phyloP scores from a whole-genome alignment of 2,113 vertebrate species.

The Cyprinodon tularosa region DNA sequence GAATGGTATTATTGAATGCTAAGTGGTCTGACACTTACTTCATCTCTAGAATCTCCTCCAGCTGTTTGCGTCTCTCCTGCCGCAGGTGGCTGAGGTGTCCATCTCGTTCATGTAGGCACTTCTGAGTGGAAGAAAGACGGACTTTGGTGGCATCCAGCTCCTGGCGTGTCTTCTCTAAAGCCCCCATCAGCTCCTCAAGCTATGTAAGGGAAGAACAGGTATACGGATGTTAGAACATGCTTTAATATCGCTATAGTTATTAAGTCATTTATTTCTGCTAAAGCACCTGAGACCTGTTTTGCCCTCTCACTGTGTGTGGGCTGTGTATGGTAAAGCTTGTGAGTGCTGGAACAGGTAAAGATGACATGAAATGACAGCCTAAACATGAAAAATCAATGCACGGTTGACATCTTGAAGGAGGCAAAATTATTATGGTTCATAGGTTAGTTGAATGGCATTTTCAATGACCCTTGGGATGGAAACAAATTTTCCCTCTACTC shows the following conservation, averaged over 20 bases:
- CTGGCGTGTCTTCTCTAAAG: constrained; percentile 92
- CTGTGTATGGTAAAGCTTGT: background rate
- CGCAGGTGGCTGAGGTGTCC: constrained; percentile 88
- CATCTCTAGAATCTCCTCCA: constrained; percentile 97
- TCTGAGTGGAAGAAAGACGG: constrained; percentile 91
- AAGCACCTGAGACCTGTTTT: background rate
- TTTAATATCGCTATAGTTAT: background rate
- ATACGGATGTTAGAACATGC: constrained; percentile 1
- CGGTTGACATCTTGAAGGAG: constrained; percentile 13
- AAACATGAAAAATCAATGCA: constrained; percentile 28
- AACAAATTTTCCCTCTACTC: constrained; percentile 22
- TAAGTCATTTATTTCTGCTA: background rate
- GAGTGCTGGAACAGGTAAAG: constrained; percentile 24
- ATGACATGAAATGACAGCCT: constrained; percentile 33
- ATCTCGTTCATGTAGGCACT: constrained; percentile 91
- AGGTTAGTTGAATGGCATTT: constrained; percentile 43
- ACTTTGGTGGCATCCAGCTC: constrained; percentile 93
- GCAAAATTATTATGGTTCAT: constrained; percentile 31
- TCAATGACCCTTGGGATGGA: constrained; percentile 20
- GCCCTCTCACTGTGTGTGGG: constrained; percentile 3
- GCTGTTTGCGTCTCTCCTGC: constrained; percentile 90
- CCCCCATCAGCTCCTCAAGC: constrained; percentile 93
- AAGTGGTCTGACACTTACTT: constrained; percentile 84
- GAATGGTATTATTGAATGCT: background rate
- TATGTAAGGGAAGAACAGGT: constrained; percentile 48